phyloP scores from a whole-genome alignment of 2,888 invertebrate species.

The Osmoderma eremita region DNA sequence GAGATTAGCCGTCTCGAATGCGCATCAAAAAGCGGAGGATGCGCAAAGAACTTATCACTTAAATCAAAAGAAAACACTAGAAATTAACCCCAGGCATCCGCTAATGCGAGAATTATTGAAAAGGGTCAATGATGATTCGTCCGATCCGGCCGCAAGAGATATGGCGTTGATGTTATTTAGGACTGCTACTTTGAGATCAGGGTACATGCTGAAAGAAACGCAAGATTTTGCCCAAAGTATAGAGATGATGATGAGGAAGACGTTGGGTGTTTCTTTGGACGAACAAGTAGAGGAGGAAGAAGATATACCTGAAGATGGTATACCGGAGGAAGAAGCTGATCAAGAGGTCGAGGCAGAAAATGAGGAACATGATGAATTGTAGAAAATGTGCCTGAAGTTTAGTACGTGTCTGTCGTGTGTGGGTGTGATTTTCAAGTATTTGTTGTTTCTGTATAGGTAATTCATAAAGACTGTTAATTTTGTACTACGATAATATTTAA shows the following conservation, averaged over 20 bases:
- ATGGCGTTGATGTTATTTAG: slow-evolving; percentile 91
- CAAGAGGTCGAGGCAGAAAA: slow-evolving; percentile 59
- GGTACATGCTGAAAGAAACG: slow-evolving; percentile 90
- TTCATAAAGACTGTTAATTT: slow-evolving; percentile 43
- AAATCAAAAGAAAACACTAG: slow-evolving; percentile 94
- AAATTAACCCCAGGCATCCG: slow-evolving; percentile 98
- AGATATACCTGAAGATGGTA: slow-evolving; percentile 63
- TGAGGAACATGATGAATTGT: slow-evolving; percentile 71
- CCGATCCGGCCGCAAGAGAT: slow-evolving; percentile 80
- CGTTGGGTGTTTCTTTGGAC: slow-evolving; percentile 80
- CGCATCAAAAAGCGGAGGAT: slow-evolving; percentile 95
- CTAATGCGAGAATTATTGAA: slow-evolving; percentile 90
- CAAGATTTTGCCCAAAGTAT: slow-evolving; percentile 90
- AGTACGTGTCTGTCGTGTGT: slow-evolving; percentile 27
- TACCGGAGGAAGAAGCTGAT: slow-evolving; percentile 62
- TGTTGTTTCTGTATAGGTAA: slow-evolving; percentile 34
- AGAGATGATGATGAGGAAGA: slow-evolving; percentile 86
- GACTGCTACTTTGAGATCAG: slow-evolving; percentile 92
- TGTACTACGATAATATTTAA: slow-evolving; percentile 38
- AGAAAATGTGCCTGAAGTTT: slow-evolving; percentile 53
- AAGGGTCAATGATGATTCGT: slow-evolving; percentile 80
- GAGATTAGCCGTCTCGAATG: slow-evolving; percentile 92
- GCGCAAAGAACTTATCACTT: slow-evolving; percentile 89
- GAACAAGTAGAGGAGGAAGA: slow-evolving; percentile 69
- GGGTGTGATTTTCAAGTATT: slow-evolving; percentile 29